These are phyloP conservation scores for Siderastrea radians DNA, from an alignment of 92 coral and sea anemone genomes.

Conservation along the genomic window DNA sequence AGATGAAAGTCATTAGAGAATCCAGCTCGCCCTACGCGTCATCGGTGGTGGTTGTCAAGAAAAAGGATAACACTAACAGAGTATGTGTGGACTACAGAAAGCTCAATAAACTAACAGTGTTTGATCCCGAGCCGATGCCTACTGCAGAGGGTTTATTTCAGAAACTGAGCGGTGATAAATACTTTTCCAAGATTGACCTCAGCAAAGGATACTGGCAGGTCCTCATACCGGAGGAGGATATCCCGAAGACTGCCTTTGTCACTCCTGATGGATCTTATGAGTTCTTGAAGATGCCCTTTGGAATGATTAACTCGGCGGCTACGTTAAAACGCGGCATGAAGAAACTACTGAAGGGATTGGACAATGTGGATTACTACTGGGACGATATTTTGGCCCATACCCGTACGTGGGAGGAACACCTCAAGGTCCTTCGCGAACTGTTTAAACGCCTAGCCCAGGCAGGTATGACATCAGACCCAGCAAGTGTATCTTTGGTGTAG, in stretches of 20 bases:
- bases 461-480: no score
- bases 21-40: slow-evolving; percentile 63
- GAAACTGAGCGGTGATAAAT: slow-evolving; percentile 42
- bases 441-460: no score
- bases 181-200: background rate
- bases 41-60: slow-evolving; percentile 4
- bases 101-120: slow-evolving; percentile 55
- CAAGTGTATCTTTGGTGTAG: no score
- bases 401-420: no score
- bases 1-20: slow-evolving; percentile 62
- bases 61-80: slow-evolving; percentile 52
- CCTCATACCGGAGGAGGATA: slow-evolving; percentile 30
- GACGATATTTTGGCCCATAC: no score
- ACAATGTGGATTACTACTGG: no score
- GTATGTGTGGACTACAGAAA: slow-evolving; percentile 60
- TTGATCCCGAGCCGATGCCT: slow-evolving; percentile 61
- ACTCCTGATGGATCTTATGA: slow-evolving; percentile 47
- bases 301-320: background rate
- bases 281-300: slow-evolving; percentile 6
- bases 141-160: slow-evolving; percentile 44
- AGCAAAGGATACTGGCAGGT: slow-evolving; percentile 63
- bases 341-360: no score
- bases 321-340: no score
- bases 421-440: no score
- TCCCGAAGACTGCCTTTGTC: slow-evolving; percentile 47